Percentiles rank a stretch among this genome's conserved stretches.
Evolutionary conservation across 2,797 vertebrate genomes (phyloP).

Genomic region (Mionectes olivaceus): DNA sequence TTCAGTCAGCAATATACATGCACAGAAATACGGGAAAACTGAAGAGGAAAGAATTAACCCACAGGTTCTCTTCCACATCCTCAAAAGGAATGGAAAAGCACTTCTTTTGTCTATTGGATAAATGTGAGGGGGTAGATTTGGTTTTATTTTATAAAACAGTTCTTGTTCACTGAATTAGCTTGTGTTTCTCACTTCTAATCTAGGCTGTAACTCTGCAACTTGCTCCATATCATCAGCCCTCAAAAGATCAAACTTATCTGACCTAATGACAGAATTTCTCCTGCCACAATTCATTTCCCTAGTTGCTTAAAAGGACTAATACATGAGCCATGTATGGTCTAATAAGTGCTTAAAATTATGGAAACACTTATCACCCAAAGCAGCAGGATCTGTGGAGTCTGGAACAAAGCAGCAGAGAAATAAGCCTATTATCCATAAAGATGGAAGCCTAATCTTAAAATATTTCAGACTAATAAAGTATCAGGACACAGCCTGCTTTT

Average conservation of each 20-base stretch:
- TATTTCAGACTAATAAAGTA: neutral
- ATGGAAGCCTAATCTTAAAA: neutral
- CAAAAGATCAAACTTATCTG: neutral
- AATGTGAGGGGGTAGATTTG: neutral
- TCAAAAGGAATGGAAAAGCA: neutral
- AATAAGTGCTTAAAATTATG: neutral
- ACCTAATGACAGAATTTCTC: neutral
- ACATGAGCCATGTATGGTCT: neutral
- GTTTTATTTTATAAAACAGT: neutral
- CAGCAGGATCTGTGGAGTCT: neutral
- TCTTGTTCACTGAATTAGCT: neutral
- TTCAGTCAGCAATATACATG: neutral
- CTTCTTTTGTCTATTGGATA: neutral
- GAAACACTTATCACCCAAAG: neutral
- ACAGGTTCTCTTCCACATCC: accelerated
- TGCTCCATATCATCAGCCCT: neutral
- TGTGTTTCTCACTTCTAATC: neutral
- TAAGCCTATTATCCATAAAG: neutral
- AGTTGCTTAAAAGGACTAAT: neutral
- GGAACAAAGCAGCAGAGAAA: neutral
- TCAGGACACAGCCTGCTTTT: neutral
- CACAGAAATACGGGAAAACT: neutral
- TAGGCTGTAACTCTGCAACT: neutral
- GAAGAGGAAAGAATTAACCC: neutral
- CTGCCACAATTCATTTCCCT: neutral